Evolutionary conservation across 2,113 vertebrate species (phyloP).

Genomic region (Semicossyphus pulcher): DNA sequence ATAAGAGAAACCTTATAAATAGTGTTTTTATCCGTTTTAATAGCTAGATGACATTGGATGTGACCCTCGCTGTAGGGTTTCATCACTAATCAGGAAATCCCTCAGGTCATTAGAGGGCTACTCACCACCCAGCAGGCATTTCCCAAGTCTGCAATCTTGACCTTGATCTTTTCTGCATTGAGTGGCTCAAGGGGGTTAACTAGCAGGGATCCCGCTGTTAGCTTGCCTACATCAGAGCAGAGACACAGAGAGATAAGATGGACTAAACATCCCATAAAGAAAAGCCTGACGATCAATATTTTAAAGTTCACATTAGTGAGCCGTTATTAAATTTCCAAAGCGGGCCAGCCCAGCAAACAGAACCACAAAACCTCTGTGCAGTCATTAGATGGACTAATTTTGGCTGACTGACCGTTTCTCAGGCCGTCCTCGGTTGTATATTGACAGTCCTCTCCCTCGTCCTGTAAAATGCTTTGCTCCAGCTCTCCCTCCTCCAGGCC

Average conservation of each 20-base stretch:
- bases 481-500: constrained; percentile 71
- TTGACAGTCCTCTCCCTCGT: constrained; percentile 53
- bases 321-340: constrained; percentile 13
- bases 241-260: background rate
- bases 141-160: constrained; percentile 99
- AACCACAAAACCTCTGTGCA: background rate
- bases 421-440: constrained; percentile 65
- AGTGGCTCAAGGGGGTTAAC: constrained; percentile 96
- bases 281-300: constrained; percentile 2
- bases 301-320: constrained; percentile 18
- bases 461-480: constrained; percentile 54
- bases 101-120: constrained; percentile 59
- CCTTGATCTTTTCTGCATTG: constrained; percentile 96
- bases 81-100: constrained; percentile 66
- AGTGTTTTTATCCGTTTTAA: constrained; percentile 21
- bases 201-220: constrained; percentile 91
- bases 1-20: background rate
- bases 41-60: constrained; percentile 27
- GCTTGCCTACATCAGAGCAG: constrained; percentile 85
- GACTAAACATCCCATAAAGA: constrained; percentile 6
- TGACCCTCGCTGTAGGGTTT: constrained; percentile 20
- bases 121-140: constrained; percentile 99
- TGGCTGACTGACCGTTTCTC: constrained; percentile 76
- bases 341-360: background rate
- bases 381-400: background rate